A percentile compares a stretch with the other conserved stretches of the same genome.
Conservation (phyloP, 2,113 vertebrate genomes). For the Atherinomorus stipes region DNA sequence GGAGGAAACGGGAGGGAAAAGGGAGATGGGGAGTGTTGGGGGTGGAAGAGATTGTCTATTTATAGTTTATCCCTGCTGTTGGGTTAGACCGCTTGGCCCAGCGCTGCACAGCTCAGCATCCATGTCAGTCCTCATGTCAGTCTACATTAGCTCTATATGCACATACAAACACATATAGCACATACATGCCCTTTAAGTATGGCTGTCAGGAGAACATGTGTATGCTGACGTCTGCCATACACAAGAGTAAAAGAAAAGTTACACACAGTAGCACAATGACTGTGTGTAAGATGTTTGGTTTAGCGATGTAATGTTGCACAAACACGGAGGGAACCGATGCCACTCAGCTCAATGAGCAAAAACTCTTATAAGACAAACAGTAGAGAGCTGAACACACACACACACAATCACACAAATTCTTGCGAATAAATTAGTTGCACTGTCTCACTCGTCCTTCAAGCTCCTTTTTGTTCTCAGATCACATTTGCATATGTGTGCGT, state of each 20-base stretch:
- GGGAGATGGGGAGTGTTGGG: slow-evolving; percentile 24
- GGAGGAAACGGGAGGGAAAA: slow-evolving; percentile 34
- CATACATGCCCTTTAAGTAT: slow-evolving; percentile 17
- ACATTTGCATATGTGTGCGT: slow-evolving; percentile 29
- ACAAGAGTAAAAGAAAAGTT: slow-evolving; percentile 28
- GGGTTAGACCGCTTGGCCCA: slow-evolving; percentile 64
- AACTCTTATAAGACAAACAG: slow-evolving; percentile 5
- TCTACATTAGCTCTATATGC: slow-evolving; percentile 51
- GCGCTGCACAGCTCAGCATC: slow-evolving; percentile 68
- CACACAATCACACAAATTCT: not conserved
- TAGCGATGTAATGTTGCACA: slow-evolving; percentile 9
- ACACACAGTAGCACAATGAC: slow-evolving; percentile 12
- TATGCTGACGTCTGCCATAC: slow-evolving; percentile 49
- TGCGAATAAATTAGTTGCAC: slow-evolving; percentile 34
- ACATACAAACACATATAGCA: slow-evolving; percentile 20
- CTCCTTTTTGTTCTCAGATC: slow-evolving; percentile 16
- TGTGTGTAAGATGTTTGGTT: not conserved
- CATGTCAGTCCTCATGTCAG: slow-evolving; percentile 67
- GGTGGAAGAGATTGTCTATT: slow-evolving; percentile 68
- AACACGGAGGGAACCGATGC: slow-evolving; percentile 22
- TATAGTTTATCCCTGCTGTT: slow-evolving; percentile 78
- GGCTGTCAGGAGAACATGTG: slow-evolving; percentile 28
- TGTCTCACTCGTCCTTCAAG: slow-evolving; percentile 18
- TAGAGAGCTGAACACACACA: not conserved
- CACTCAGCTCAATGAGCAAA: slow-evolving; percentile 21